phyloP scores from a whole-genome alignment of 2,888 invertebrate species.

The Coronaproctus castanopsis region DNA sequence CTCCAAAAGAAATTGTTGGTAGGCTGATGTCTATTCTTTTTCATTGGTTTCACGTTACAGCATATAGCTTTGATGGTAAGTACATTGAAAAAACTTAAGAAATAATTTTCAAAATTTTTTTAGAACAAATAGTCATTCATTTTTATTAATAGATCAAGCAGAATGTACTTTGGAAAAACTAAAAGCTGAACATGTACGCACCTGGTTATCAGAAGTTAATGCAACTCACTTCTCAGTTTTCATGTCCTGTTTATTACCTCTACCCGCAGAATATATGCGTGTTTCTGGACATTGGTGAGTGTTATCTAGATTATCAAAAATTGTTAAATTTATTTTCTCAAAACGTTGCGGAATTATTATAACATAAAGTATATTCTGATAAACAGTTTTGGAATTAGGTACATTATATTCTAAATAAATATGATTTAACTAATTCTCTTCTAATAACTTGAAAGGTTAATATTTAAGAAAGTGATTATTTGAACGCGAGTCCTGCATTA shows the following conservation, averaged over 20 bases:
- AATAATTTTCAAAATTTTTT: neutral
- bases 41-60: conserved; percentile 98
- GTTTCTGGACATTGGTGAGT: conserved; percentile 82
- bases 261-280: conserved; percentile 85
- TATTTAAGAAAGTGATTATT: no score
- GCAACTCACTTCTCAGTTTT: conserved; percentile 71
- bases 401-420: no score
- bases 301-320: no score
- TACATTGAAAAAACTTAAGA: neutral
- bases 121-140: neutral
- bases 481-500: no score
- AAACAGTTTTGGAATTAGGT: no score
- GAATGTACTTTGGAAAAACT: conserved; percentile 78
- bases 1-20: conserved; percentile 32
- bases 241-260: conserved; percentile 80
- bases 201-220: conserved; percentile 71
- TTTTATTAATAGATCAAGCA: conserved; percentile 20
- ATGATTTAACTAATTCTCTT: no score
- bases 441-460: no score
- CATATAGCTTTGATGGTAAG: conserved; percentile 79
- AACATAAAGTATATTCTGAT: no score
- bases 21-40: conserved; percentile 87
- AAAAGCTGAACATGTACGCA: conserved; percentile 78
- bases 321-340: no score
- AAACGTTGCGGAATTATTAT: no score